Evolutionary conservation across 2,888 invertebrate species (phyloP).

Genomic region (Ectemnius lituratus): DNA sequence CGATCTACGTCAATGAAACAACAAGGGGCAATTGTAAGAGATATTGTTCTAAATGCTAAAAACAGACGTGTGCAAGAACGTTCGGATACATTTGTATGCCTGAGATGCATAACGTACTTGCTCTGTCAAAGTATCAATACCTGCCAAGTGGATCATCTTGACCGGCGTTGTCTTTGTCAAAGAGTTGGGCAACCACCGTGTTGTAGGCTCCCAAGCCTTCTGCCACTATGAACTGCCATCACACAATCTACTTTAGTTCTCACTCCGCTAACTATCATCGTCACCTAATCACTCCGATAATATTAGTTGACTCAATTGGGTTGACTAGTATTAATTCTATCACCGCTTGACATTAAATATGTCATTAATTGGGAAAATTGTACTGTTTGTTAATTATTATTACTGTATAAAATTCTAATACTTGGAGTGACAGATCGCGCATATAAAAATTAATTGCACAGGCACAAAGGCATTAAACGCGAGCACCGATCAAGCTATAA

Average conservation of each 20-base stretch:
- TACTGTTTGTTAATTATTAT: no score
- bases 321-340: no score
- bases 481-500: no score
- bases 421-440: no score
- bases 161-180: slow-evolving; percentile 95
- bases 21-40: not conserved
- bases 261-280: slow-evolving; percentile 30
- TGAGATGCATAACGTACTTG: slow-evolving; percentile 43
- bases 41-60: slow-evolving; percentile 38
- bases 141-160: slow-evolving; percentile 96
- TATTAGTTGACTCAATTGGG: slow-evolving; percentile 15
- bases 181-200: slow-evolving; percentile 83
- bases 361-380: no score
- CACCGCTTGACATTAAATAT: no score
- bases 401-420: no score
- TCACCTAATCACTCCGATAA: slow-evolving; percentile 57
- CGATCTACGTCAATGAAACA: slow-evolving; percentile 27
- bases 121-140: slow-evolving; percentile 80
- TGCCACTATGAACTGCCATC: slow-evolving; percentile 82
- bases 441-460: no score
- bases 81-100: slow-evolving; percentile 47
- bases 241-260: slow-evolving; percentile 70
- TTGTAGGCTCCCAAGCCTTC: slow-evolving; percentile 73
- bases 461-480: no score
- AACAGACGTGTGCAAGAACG: slow-evolving; percentile 16